Evolutionary conservation across 2,797 vertebrate genomes (phyloP), one percentile per base, ranked within the genome.

Genomic region (Protonibea diacanthus): DNA sequence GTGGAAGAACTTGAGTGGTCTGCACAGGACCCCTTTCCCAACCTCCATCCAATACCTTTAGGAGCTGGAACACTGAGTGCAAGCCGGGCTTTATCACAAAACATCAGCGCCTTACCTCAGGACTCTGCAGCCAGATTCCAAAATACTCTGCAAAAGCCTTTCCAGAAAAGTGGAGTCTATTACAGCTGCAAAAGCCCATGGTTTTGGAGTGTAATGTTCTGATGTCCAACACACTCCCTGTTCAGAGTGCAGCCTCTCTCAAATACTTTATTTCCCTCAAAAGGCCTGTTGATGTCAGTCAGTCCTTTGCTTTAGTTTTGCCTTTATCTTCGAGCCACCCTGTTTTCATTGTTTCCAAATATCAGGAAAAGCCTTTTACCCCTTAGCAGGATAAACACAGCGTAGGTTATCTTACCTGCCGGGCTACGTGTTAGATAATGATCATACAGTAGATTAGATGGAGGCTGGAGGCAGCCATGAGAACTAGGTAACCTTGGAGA

Each of bases 361-460:
- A 73, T 71, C 38, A 27, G 51, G 6, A 42, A 42, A 63, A 83
- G 60, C 27, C 18, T 23, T 78, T 83, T 52, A 67, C 47, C 53
- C 67, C 14, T 38, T 7, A 20, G 76, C 40, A 57, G 27, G 56
- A 71, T 59, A 62, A 71, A 75, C 45, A 40, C 65, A 62, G 52
- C 13, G 56, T 38, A 63, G 65, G 18, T 76, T 65, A 65, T 77
- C 76, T 49, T 51, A 71, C 47, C 63, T 78, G 60, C 51, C 70
- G 38, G 48, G 59, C 29, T 67, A 61, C 68, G 38, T 14, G 8
- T 58, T 55, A 63, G 61, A 67, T 74, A 40, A 49, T 57, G 68
- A 76, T 78, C 17, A 21, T 17, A 48, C 7, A 42, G 61, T 29
- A 42, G 57, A 73, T 70, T 61, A 38, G 18, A 82, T 1, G n/a